A percentile compares a stretch with the other conserved stretches of the same genome.
These are phyloP conservation scores for Mormyrus iriodes DNA, from an alignment of 2,113 vertebrate species.

Conservation along the genomic window DNA sequence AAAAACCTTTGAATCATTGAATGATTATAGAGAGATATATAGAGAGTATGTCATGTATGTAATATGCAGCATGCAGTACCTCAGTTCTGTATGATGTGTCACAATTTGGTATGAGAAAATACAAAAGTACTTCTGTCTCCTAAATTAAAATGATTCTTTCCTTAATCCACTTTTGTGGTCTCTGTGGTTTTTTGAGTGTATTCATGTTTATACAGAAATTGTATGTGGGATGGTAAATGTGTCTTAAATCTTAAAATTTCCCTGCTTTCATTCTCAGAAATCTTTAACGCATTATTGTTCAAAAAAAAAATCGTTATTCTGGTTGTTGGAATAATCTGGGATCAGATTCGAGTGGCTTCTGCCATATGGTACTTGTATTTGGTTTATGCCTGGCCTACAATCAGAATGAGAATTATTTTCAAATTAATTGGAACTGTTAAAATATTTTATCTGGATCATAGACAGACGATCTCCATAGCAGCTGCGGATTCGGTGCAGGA, in stretches of 20 bases:
- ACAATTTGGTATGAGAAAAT: no score
- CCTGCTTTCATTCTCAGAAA: neutral
- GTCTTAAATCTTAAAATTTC: neutral
- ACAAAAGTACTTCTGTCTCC: no score
- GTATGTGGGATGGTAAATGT: neutral
- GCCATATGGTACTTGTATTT: slow-evolving; percentile 5
- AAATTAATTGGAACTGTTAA: slow-evolving; percentile 6
- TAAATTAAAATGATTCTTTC: no score
- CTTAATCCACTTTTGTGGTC: no score
- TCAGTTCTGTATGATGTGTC: no score
- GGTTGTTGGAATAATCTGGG: neutral
- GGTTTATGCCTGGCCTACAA: neutral
- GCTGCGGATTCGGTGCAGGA: neutral
- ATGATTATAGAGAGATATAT: neutral
- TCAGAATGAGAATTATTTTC: slow-evolving; percentile 8
- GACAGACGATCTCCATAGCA: neutral
- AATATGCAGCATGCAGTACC: no score
- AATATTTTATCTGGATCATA: neutral
- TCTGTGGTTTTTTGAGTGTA: no score
- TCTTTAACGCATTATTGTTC: neutral
- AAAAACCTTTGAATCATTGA: neutral
- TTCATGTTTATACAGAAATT: neutral
- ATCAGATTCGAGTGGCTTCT: neutral
- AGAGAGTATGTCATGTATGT: no score
- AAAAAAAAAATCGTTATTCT: neutral